These are phyloP conservation scores for Neoaliturus tenellus DNA, from an alignment of 2,888 invertebrate genomes.

Conservation along the genomic window DNA sequence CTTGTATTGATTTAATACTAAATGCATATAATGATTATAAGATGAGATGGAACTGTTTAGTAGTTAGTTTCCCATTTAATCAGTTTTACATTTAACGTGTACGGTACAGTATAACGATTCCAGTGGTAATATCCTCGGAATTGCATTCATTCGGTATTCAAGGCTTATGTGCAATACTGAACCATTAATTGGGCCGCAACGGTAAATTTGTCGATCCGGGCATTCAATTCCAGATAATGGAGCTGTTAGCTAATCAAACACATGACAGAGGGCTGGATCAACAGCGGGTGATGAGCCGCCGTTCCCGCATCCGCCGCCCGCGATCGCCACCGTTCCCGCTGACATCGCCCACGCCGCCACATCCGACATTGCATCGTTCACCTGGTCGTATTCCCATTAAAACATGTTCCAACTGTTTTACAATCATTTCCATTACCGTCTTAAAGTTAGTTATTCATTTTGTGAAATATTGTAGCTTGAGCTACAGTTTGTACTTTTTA, in stretches of 20 bases:
- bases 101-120: neutral
- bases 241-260: conserved; percentile 19
- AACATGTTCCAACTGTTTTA: too few relatives aligned
- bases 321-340: too few relatives aligned
- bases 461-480: too few relatives aligned
- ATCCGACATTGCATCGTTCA: neutral
- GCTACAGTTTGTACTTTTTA: too few relatives aligned
- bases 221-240: neutral
- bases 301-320: neutral
- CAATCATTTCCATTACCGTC: too few relatives aligned
- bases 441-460: too few relatives aligned
- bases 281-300: neutral
- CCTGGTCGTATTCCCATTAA: too few relatives aligned
- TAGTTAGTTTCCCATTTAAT: too few relatives aligned
- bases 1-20: too few relatives aligned
- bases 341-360: neutral
- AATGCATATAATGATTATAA: too few relatives aligned
- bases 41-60: too few relatives aligned
- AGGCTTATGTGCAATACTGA: neutral
- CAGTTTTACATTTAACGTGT: too few relatives aligned
- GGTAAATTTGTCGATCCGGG: neutral
- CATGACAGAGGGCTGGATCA: neutral
- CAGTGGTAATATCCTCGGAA: neutral
- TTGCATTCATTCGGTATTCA: neutral
- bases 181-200: neutral